Percentiles rank a stretch among this genome's conserved stretches.
Evolutionary conservation across 2,113 vertebrate genomes (phyloP).

Genomic region (Tretioscincus oriximinensis): DNA sequence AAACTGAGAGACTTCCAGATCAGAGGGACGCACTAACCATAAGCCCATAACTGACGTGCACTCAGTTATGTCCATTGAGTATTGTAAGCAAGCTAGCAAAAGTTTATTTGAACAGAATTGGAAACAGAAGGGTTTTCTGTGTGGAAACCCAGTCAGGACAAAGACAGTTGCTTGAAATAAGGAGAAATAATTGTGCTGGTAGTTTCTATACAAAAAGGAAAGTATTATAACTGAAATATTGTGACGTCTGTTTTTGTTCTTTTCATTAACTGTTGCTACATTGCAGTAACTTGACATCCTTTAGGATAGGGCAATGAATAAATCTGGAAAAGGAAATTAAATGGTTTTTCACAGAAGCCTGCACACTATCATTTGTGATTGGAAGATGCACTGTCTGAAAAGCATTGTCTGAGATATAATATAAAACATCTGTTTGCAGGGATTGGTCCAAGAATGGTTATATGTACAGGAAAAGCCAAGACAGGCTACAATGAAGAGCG

Average conservation of each 20-base stretch:
- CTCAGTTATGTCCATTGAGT: too few relatives aligned
- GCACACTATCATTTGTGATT: neutral
- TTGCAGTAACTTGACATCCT: neutral
- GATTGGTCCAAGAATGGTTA: neutral
- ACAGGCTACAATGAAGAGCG: neutral
- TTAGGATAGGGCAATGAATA: neutral
- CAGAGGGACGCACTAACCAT: too few relatives aligned
- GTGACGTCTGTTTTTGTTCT: neutral
- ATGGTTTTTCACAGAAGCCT: neutral
- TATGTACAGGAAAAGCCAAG: neutral
- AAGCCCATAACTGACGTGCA: too few relatives aligned
- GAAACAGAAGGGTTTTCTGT: too few relatives aligned
- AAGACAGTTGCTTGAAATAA: too few relatives aligned
- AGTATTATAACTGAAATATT: neutral
- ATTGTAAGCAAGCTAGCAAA: too few relatives aligned
- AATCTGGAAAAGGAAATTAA: neutral
- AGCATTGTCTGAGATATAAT: neutral
- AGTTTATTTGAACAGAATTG: too few relatives aligned
- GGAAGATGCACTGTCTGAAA: neutral
- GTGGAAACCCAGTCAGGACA: too few relatives aligned
- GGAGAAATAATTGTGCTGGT: neutral
- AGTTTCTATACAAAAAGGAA: neutral
- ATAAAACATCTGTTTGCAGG: neutral
- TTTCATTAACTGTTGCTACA: neutral
- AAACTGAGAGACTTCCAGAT: too few relatives aligned